Base-by-base conservation (phyloP, 2,888 invertebrate genomes). In the Andrena fulva region DNA sequence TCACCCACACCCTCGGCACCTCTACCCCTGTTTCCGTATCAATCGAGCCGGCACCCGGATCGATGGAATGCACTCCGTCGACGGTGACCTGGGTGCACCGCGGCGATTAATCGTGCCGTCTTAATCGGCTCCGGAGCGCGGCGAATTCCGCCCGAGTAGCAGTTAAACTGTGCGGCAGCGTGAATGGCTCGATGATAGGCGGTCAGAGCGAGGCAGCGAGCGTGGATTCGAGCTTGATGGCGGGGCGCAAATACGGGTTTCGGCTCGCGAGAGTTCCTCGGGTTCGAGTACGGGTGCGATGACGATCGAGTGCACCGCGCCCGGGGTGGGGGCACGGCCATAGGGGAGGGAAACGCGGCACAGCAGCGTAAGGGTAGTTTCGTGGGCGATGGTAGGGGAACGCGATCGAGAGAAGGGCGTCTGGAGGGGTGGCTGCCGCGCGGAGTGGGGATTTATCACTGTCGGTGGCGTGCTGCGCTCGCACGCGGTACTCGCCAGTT, bases 401-500 rank as follows among this genome's bases (percentile, higher is more conserved):
- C 16, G 2, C 31, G 71, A 1, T n/a, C 27, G n/a, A 12, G 5
- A 62, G 82, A 48, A 76, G 77, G 81, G 73, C 10, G 24, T 1
- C 1, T 2, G 77, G 24, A 73, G 79, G 69, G 77, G 69, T 8
- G 54, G 79, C 52, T 20, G 52, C 42, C 7, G 8, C 3, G 16
- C 3, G 76, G 69, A 77, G 89, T 81, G 87, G 88, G 89, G 88
- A 86, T 88, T 89, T 89, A 90, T 90, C 89, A 86, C 85, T 85
- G 89, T 91, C 88, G 90, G 90, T 92, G 90, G 93, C 92, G 91
- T 92, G 93, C 91, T 89, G 91, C 89, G 89, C 90, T 90, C 90
- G 90, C 93, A 93, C 93, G 93, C 93, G 93, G 91, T 92, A 92
- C 93, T 93, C 93, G 93, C 91, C 93, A 94, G 94, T 94, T 93